Percentiles rank a stretch among this genome's conserved stretches.
phyloP scores from a whole-genome alignment of 1,140 invertebrate genomes.

The Procambarus clarkii region DNA sequence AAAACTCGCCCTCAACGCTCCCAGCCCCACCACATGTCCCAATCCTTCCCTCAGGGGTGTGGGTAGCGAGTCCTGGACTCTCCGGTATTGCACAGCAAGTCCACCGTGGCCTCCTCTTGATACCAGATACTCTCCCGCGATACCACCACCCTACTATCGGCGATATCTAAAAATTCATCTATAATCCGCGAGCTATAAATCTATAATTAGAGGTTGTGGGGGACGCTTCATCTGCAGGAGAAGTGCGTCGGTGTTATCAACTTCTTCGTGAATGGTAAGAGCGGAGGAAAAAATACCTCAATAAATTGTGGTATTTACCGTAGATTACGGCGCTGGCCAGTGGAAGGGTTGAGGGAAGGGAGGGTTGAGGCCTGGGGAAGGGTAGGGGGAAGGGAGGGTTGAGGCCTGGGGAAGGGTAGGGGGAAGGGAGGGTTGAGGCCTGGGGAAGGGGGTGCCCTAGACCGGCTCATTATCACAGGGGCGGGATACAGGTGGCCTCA shows the following conservation, averaged over 20 bases:
- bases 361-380: too few relatives aligned
- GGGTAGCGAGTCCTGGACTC: not conserved
- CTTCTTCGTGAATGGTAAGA: not conserved
- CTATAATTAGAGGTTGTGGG: conserved; percentile 33
- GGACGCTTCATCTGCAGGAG: not conserved
- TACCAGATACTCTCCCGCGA: not conserved
- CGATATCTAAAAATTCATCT: conserved; percentile 41
- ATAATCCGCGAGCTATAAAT: conserved; percentile 51
- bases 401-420: too few relatives aligned
- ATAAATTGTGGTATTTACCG: conserved; percentile 45
- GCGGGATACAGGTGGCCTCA: conserved; percentile 4
- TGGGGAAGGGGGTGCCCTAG: not conserved
- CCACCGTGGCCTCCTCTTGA: not conserved
- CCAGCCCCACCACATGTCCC: not conserved
- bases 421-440: too few relatives aligned
- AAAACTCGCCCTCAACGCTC: not conserved
- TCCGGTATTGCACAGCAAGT: not conserved
- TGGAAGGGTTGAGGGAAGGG: too few relatives aligned
- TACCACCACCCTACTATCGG: conserved; percentile 16
- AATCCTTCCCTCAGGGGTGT: not conserved
- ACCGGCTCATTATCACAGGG: not conserved
- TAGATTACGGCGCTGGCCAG: not conserved
- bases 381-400: too few relatives aligned
- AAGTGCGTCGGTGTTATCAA: conserved; percentile 30
- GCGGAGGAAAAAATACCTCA: not conserved